A percentile compares a stretch with the other conserved stretches of the same genome.
Conservation (phyloP, 2,888 invertebrate species). For the Micoletzkya japonica region DNA sequence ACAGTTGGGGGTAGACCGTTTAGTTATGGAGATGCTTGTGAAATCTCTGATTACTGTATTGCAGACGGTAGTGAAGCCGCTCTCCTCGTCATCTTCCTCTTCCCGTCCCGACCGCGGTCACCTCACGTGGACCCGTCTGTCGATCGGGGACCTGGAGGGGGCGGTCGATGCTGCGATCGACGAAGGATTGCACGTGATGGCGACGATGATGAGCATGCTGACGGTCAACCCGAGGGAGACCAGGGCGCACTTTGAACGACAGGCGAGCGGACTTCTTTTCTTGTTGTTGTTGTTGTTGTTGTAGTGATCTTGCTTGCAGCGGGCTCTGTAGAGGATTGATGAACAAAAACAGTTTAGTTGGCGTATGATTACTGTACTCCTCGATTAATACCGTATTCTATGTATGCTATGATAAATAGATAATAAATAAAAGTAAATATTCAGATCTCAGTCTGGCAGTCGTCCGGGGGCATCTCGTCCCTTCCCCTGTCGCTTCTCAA, state of each 20-base stretch:
- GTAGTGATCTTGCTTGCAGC: neutral
- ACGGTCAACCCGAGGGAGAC: conserved; percentile 38
- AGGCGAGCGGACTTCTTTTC: conserved; percentile 16
- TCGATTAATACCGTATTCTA: no score
- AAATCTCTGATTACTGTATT: conserved; percentile 2
- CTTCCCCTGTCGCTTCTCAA: conserved; percentile 17
- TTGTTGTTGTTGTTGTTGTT: neutral
- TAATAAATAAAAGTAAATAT: neutral
- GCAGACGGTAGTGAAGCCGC: neutral
- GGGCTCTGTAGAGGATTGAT: no score
- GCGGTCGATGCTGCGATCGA: conserved; percentile 13
- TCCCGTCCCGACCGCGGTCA: conserved; percentile 2
- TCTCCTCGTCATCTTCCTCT: no score
- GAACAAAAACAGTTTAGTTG: no score
- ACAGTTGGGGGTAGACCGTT: no score
- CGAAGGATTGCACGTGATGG: conserved; percentile 31
- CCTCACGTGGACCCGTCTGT: conserved; percentile 36
- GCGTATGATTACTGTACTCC: neutral
- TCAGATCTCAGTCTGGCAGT: conserved; percentile 14
- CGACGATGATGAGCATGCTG: conserved; percentile 35
- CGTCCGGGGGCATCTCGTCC: neutral
- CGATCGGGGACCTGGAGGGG: conserved; percentile 36
- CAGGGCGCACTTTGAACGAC: conserved; percentile 29
- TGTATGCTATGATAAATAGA: neutral
- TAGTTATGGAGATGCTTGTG: no score